These are phyloP conservation scores for Micronisus gabar DNA, from an alignment of 2,113 vertebrate species.

Conservation along the genomic window DNA sequence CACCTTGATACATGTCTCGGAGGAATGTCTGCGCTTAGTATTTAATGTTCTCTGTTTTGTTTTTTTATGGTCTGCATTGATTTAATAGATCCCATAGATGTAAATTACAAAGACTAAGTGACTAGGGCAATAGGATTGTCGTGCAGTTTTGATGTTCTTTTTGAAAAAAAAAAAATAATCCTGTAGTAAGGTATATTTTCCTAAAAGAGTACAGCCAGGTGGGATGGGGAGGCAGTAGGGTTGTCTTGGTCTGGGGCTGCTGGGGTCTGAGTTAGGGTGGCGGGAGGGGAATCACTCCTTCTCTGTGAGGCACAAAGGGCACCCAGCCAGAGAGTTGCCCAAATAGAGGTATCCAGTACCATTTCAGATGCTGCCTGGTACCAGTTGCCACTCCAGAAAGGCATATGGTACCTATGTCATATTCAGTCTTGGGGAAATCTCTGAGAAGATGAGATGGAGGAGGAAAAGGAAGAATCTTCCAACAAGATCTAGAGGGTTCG, in stretches of 20 bases:
- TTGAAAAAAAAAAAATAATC: not conserved
- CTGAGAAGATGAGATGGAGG: no score
- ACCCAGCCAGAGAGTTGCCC: not conserved
- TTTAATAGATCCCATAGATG: not conserved
- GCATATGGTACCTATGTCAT: rapidly evolving
- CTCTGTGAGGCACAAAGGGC: not conserved
- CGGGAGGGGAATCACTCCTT: not conserved
- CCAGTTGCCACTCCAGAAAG: not conserved
- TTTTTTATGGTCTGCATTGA: not conserved
- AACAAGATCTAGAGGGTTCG: not conserved
- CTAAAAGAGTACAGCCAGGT: not conserved
- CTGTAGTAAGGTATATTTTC: not conserved
- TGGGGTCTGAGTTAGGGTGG: not conserved
- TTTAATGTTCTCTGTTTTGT: not conserved
- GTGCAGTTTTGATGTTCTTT: not conserved
- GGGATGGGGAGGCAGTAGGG: no score
- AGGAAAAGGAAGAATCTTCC: not conserved
- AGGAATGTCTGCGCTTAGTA: not conserved
- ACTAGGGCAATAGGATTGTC: not conserved
- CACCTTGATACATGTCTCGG: not conserved
- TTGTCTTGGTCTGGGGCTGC: not conserved
- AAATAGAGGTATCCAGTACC: not conserved
- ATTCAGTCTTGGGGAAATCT: not conserved
- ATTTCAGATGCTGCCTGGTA: not conserved
- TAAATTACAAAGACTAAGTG: not conserved